Conservation (phyloP, 2,888 invertebrate species). For the Ophraella communa region DNA sequence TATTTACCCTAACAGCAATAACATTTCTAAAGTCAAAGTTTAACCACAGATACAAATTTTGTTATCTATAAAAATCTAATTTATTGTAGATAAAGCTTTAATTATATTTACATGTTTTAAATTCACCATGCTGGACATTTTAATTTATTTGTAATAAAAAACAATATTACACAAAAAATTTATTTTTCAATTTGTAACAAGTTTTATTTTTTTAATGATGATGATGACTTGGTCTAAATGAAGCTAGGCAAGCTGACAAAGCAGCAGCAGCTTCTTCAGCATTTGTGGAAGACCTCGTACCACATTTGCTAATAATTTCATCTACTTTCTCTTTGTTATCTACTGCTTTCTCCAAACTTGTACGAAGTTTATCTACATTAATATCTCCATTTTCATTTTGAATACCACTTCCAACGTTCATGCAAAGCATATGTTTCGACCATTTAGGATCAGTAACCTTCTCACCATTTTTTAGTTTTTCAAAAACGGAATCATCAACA, state of each 20-base stretch:
- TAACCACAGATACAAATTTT: no score
- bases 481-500: not conserved
- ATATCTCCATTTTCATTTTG: conserved; percentile 8
- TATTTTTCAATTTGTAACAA: not conserved
- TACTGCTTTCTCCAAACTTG: not conserved
- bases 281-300: not conserved
- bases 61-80: no score
- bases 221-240: not conserved
- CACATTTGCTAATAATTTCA: not conserved
- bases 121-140: no score
- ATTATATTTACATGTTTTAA: no score
- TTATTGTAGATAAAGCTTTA: no score
- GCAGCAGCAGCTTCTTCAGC: not conserved
- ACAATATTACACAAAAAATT: no score
- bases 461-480: conserved; percentile 1
- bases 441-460: not conserved
- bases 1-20: no score
- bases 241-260: not conserved
- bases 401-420: not conserved
- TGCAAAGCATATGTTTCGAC: not conserved
- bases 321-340: not conserved
- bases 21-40: no score
- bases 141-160: no score
- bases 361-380: not conserved
- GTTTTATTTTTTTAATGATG: not conserved